Conservation (phyloP, 35 echinoderm and acorn worm genomes). For the Ophiothrix spiculata region DNA sequence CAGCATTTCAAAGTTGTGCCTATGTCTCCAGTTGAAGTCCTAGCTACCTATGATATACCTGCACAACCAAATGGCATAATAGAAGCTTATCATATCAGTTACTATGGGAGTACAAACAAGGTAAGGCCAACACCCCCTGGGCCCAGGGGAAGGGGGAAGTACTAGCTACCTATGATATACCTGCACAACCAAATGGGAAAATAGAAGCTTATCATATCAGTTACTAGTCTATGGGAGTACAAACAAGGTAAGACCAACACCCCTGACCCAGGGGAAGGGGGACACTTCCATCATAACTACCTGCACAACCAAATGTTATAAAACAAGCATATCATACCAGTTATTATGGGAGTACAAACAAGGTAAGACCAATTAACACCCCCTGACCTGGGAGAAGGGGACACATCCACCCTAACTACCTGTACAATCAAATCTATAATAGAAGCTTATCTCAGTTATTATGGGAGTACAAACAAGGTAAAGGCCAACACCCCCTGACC, state of each 20-base stretch:
- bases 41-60: neutral
- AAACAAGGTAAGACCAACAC: no score
- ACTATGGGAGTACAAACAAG: neutral
- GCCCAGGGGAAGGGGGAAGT: no score
- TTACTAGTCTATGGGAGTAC: no score
- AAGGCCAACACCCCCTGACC: no score
- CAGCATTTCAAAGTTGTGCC: neutral
- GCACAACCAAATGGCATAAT: neutral
- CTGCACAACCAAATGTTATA: neutral
- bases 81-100: neutral
- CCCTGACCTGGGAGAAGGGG: no score
- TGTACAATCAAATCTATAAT: neutral
- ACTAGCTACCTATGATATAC: neutral
- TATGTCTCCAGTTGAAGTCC: neutral
- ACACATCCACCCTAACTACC: neutral
- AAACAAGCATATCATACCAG: neutral
- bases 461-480: neutral
- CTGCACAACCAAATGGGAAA: neutral
- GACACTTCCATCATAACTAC: no score
- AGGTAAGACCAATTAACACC: no score
- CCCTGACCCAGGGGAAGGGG: no score
- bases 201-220: slow-evolving; percentile 2
- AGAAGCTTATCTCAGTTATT: neutral
- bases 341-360: neutral
- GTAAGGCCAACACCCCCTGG: no score